A percentile compares a stretch with the other conserved stretches of the same genome.
phyloP scores from a whole-genome alignment of 2,113 vertebrate species.

The Mirza zaza region DNA sequence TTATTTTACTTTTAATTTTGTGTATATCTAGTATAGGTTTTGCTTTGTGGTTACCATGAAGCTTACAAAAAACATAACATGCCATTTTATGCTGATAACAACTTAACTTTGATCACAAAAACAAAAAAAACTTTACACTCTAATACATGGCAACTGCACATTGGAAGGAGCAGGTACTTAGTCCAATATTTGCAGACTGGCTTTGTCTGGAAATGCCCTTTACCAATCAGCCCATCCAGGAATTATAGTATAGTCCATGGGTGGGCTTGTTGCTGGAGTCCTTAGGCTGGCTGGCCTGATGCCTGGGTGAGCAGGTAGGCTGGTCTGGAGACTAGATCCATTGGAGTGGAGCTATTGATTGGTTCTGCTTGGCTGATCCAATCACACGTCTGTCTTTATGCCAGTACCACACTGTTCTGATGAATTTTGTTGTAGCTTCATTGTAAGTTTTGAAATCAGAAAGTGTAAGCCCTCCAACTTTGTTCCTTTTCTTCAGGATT shows the following conservation, averaged over 20 bases:
- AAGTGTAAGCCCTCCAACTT: neutral
- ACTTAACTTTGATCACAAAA: no score
- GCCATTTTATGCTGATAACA: no score
- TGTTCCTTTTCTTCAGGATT: neutral
- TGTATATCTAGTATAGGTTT: no score
- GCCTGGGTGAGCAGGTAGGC: neutral
- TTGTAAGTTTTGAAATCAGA: neutral
- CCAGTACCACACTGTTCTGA: neutral
- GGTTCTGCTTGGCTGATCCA: neutral
- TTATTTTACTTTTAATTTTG: no score
- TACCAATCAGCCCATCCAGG: neutral
- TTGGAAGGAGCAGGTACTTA: neutral
- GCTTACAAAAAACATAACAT: no score
- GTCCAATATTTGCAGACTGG: neutral
- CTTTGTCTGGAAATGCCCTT: neutral
- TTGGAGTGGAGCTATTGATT: neutral
- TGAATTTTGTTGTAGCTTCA: neutral
- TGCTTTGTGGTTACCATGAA: no score
- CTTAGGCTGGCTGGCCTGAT: neutral
- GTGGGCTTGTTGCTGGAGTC: neutral
- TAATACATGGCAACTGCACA: no score
- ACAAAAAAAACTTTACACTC: no score
- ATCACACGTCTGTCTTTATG: neutral
- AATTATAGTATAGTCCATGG: neutral
- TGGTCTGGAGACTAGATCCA: neutral